Percentiles rank a stretch among this genome's conserved stretches.
These are phyloP conservation scores for Bimastos eiseni DNA, from an alignment of 2,888 invertebrate genomes.

Conservation along the genomic window DNA sequence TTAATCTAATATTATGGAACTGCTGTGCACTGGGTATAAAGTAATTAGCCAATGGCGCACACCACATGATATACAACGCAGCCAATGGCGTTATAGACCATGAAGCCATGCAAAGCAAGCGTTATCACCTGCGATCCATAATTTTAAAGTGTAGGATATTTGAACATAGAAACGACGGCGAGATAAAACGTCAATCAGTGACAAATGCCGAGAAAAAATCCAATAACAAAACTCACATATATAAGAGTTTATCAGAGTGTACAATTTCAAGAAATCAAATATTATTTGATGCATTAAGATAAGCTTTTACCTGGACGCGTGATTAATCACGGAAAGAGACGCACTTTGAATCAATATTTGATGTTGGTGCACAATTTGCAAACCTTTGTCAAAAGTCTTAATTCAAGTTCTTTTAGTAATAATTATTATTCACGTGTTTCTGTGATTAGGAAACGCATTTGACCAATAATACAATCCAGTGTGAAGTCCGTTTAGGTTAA, in stretches of 20 bases:
- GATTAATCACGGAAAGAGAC: neutral
- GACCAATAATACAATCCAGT: neutral
- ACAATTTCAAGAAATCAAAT: conserved; percentile 13
- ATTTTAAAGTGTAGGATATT: neutral
- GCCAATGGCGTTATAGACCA: neutral
- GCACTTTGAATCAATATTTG: conserved; percentile 7
- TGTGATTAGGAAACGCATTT: neutral
- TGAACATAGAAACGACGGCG: neutral
- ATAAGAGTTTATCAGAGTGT: neutral
- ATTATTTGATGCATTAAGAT: neutral
- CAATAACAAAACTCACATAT: conserved; percentile 9
- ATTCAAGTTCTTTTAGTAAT: neutral
- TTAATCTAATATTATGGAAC: neutral
- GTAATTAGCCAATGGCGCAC: neutral
- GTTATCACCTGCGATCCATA: neutral
- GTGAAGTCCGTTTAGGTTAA: neutral
- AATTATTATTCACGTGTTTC: neutral
- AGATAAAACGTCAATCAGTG: conserved; percentile 13
- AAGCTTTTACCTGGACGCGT: neutral
- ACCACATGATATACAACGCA: neutral
- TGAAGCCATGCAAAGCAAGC: neutral
- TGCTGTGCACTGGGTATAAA: neutral
- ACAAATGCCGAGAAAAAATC: neutral
- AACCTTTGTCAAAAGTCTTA: neutral
- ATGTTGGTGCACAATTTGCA: neutral